Percentiles rank a stretch among this genome's conserved stretches.
phyloP scores from a whole-genome alignment of 2,888 invertebrate species.

The Dasypolia templi region DNA sequence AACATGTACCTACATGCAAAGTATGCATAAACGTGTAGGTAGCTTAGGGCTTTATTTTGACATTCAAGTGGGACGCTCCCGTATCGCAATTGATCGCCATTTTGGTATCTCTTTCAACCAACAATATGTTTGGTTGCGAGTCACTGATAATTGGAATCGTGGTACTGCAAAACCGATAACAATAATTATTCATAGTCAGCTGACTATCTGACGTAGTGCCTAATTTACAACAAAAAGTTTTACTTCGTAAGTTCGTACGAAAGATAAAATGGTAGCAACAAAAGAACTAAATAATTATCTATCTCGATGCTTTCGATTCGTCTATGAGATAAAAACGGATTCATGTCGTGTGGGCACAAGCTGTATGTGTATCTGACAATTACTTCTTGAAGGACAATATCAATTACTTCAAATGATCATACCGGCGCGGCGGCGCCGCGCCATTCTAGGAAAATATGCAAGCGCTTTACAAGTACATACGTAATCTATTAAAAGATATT shows the following conservation, averaged over 20 bases:
- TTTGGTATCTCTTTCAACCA: not conserved
- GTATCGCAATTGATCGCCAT: constrained; percentile 7
- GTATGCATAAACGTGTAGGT: too few species aligned
- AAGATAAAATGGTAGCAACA: constrained; percentile 1
- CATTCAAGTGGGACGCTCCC: not conserved
- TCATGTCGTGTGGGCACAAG: not conserved
- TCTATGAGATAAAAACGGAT: not conserved
- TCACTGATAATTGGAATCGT: too few species aligned
- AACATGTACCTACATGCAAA: too few species aligned
- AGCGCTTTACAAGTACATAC: not conserved
- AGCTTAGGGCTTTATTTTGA: not conserved
- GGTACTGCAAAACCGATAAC: constrained; percentile 19
- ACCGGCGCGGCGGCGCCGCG: too few species aligned
- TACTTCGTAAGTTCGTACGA: not conserved
- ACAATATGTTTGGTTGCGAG: not conserved
- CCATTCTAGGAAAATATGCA: constrained; percentile 8
- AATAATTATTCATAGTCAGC: too few species aligned
- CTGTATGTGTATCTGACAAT: not conserved
- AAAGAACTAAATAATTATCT: not conserved
- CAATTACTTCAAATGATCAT: not conserved
- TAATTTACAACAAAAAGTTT: not conserved
- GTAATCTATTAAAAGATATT: not conserved
- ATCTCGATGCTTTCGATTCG: not conserved
- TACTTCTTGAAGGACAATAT: constrained; percentile 14
- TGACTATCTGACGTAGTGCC: not conserved